Conservation (phyloP, 2,113 vertebrate genomes). For the Melierax canorus region DNA sequence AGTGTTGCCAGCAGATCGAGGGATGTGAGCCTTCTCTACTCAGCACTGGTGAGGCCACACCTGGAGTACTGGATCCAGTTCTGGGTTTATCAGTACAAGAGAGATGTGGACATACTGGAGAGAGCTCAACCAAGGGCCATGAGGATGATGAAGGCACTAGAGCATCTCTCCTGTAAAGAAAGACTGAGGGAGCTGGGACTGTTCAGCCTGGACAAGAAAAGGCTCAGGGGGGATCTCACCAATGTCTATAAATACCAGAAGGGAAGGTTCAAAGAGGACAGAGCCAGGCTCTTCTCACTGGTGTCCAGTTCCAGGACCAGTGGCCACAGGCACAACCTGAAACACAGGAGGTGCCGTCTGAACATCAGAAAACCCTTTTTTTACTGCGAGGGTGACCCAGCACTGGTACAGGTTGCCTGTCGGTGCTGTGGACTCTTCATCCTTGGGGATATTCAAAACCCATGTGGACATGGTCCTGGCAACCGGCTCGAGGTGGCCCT, state of each 20-base stretch:
- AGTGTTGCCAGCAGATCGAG: background rate
- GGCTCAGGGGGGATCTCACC: background rate
- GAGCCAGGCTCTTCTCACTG: background rate
- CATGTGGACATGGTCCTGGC: background rate
- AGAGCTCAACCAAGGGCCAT: background rate
- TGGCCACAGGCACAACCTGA: background rate
- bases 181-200: background rate
- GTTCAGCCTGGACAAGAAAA: background rate
- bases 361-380: background rate
- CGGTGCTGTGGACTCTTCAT: background rate
- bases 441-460: background rate
- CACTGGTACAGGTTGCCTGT: background rate
- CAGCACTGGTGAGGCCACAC: background rate
- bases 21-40: background rate
- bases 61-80: background rate
- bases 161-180: background rate
- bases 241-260: background rate
- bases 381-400: background rate
- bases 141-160: background rate
- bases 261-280: background rate
- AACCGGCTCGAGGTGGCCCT: background rate
- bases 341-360: background rate
- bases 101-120: fast-evolving
- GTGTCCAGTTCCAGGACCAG: background rate
- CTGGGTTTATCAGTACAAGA: background rate